These are phyloP conservation scores for Rhagophthalmus giganteus DNA, from an alignment of 2,888 invertebrate genomes.

Conservation along the genomic window DNA sequence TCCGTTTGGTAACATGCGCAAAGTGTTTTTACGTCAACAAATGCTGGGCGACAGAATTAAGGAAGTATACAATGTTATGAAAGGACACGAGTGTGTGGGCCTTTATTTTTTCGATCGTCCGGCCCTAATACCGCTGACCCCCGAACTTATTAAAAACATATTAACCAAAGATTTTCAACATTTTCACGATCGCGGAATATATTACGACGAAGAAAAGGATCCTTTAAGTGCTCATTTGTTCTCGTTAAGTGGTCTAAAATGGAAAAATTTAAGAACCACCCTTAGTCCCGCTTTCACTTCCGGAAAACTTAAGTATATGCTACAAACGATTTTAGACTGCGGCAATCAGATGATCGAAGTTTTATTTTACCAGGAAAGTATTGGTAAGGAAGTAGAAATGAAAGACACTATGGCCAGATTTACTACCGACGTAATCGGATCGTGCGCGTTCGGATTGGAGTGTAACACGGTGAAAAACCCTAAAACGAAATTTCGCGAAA, in stretches of 20 bases:
- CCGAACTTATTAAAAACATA: slow-evolving; percentile 63
- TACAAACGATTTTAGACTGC: slow-evolving; percentile 61
- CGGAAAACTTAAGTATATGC: slow-evolving; percentile 69
- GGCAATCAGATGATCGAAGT: slow-evolving; percentile 57
- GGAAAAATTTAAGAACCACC: slow-evolving; percentile 66
- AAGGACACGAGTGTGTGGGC: slow-evolving; percentile 56
- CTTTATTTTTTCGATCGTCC: slow-evolving; percentile 66
- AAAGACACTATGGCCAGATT: slow-evolving; percentile 63
- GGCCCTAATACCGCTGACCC: slow-evolving; percentile 65
- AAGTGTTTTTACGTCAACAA: slow-evolving; percentile 59
- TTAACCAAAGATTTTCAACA: slow-evolving; percentile 65
- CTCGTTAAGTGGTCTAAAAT: slow-evolving; percentile 60
- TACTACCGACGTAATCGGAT: slow-evolving; percentile 65
- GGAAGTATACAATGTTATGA: slow-evolving; percentile 62
- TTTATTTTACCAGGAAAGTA: slow-evolving; percentile 44
- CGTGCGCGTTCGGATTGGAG: slow-evolving; percentile 65
- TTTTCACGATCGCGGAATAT: slow-evolving; percentile 68
- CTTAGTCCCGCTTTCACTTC: slow-evolving; percentile 70
- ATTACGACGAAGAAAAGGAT: slow-evolving; percentile 64
- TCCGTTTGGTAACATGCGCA: slow-evolving; percentile 65
- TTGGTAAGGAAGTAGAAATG: slow-evolving; percentile 46
- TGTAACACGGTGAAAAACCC: slow-evolving; percentile 62
- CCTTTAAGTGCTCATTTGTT: slow-evolving; percentile 65
- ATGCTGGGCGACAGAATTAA: slow-evolving; percentile 66
- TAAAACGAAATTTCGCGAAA: slow-evolving; percentile 58